phyloP scores from a whole-genome alignment of 2,888 invertebrate genomes.

The Apantesis nais region DNA sequence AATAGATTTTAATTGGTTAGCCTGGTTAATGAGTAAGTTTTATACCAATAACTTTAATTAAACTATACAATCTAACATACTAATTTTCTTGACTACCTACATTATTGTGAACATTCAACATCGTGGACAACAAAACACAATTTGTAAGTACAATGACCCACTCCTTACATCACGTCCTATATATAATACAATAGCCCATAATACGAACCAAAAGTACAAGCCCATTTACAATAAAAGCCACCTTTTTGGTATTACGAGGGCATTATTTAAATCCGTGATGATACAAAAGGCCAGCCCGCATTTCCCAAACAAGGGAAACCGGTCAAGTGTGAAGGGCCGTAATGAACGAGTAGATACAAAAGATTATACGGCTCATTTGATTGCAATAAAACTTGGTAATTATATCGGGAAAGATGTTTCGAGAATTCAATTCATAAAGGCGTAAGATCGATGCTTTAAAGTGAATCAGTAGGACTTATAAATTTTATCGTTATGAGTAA shows the following conservation, averaged over 20 bases:
- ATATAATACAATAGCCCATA: constrained; percentile 14
- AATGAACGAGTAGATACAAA: constrained; percentile 47
- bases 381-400: constrained; percentile 41
- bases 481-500: background rate
- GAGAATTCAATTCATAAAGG: background rate
- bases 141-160: constrained; percentile 5
- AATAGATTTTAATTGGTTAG: background rate
- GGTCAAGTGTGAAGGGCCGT: constrained; percentile 50
- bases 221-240: constrained; percentile 44
- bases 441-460: background rate
- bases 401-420: constrained; percentile 16
- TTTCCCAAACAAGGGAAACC: constrained; percentile 44
- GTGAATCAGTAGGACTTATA: background rate
- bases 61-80: too few species aligned
- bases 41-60: background rate
- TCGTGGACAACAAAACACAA: background rate
- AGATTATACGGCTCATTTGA: constrained; percentile 49
- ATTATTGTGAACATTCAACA: background rate
- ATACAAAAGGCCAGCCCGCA: constrained; percentile 41
- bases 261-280: constrained; percentile 48
- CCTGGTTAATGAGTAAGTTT: background rate
- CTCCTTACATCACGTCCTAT: constrained; percentile 2
- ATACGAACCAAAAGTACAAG: constrained; percentile 17
- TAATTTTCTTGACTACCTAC: background rate
- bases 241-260: constrained; percentile 39